Evolutionary conservation across 2,888 invertebrate species (phyloP).

Genomic region (Esperia sulphurella): DNA sequence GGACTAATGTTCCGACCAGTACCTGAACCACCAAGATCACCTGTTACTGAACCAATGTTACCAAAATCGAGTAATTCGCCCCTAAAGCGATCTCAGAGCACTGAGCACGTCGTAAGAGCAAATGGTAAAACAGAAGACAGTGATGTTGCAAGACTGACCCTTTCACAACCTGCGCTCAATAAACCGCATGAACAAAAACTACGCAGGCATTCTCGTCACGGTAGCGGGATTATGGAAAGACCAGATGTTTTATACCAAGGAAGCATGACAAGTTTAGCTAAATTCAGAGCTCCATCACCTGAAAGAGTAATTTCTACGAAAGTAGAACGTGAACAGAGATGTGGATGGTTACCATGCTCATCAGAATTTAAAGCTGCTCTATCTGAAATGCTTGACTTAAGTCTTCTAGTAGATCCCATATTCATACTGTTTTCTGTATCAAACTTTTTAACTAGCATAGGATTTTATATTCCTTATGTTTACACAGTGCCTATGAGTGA

Average conservation of each 20-base stretch:
- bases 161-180: constrained; percentile 85
- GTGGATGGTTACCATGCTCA: constrained; percentile 82
- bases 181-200: constrained; percentile 61
- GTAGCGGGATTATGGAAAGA: constrained; percentile 89
- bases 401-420: constrained; percentile 89
- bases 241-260: constrained; percentile 95
- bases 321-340: constrained; percentile 66
- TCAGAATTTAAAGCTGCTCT: constrained; percentile 85
- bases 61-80: constrained; percentile 55
- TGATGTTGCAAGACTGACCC: constrained; percentile 78
- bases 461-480: constrained; percentile 96
- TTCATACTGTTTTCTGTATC: constrained; percentile 95
- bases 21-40: constrained; percentile 50
- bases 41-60: constrained; percentile 62
- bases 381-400: constrained; percentile 91
- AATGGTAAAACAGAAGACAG: constrained; percentile 63
- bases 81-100: constrained; percentile 79
- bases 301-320: constrained; percentile 40
- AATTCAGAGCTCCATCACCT: constrained; percentile 73
- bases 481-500: constrained; percentile 89
- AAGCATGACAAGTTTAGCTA: constrained; percentile 79
- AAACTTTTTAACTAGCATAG: constrained; percentile 96
- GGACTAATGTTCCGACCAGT: constrained; percentile 95
- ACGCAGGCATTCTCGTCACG: constrained; percentile 62
- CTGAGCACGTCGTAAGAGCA: constrained; percentile 69